phyloP scores from a whole-genome alignment of 2,888 invertebrate genomes.

The Periphyllus acericola region DNA sequence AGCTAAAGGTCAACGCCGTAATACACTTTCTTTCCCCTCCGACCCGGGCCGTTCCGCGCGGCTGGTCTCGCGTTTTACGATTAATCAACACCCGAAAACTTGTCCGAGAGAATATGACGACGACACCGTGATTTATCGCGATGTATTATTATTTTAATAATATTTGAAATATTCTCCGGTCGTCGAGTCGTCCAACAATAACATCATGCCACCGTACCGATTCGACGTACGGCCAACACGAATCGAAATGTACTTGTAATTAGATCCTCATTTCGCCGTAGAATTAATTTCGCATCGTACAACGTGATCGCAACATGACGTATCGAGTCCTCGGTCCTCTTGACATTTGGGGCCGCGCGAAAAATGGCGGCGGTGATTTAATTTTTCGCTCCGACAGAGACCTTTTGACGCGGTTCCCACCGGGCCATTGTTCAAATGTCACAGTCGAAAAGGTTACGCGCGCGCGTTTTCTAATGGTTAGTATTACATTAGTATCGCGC shows the following conservation, averaged over 20 bases:
- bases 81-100: conserved; percentile 37
- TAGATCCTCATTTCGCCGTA: no score
- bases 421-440: conserved; percentile 39
- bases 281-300: neutral
- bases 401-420: conserved; percentile 29
- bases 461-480: neutral
- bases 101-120: neutral
- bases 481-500: neutral
- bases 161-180: neutral
- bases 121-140: conserved; percentile 16
- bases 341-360: conserved; percentile 24
- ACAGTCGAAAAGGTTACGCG: conserved; percentile 26
- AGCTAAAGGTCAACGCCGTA: conserved; percentile 33
- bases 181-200: no score
- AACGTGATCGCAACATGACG: neutral
- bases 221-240: neutral
- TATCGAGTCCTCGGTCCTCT: neutral
- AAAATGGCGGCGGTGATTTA: conserved; percentile 34
- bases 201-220: neutral
- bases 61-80: conserved; percentile 11
- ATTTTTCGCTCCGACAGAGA: neutral
- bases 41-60: no score
- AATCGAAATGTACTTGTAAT: conserved; percentile 19
- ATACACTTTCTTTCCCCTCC: neutral
- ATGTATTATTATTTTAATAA: neutral